Percentiles rank a stretch among this genome's conserved stretches.
These are phyloP conservation scores for Aphrophora alni DNA, from an alignment of 2,888 invertebrate species.

Conservation along the genomic window DNA sequence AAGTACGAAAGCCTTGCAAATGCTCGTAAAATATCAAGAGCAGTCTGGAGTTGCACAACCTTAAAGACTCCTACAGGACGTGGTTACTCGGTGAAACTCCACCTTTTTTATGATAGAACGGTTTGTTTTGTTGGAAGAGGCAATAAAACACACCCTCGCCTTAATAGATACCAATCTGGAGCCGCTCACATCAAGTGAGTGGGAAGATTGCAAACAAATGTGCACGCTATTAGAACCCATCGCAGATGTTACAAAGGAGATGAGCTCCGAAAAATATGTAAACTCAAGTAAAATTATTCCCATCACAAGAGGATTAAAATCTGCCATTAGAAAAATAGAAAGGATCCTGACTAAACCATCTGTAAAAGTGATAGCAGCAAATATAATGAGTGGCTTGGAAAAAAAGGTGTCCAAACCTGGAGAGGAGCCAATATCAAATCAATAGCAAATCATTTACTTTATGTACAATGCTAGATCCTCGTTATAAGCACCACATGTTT, in stretches of 20 bases:
- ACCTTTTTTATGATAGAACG: slow-evolving; percentile 15
- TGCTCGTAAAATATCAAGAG: neutral
- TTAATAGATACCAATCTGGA: slow-evolving; percentile 37
- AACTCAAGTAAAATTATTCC: slow-evolving; percentile 24
- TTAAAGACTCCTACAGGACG: slow-evolving; percentile 2
- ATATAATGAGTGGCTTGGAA: neutral
- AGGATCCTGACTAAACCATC: neutral
- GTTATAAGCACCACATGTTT: slow-evolving; percentile 15
- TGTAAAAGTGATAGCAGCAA: neutral
- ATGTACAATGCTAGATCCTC: slow-evolving; percentile 12
- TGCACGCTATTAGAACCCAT: slow-evolving; percentile 32
- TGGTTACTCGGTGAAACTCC: slow-evolving; percentile 14
- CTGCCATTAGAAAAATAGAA: neutral
- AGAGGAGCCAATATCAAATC: too few relatives aligned
- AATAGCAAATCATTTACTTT: neutral
- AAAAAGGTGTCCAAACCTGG: neutral
- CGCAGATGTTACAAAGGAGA: slow-evolving; percentile 23
- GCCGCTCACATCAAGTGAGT: slow-evolving; percentile 36
- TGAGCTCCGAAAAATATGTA: slow-evolving; percentile 36
- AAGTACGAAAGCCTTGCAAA: neutral
- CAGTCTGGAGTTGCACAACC: neutral
- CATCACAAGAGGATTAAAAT: slow-evolving; percentile 9
- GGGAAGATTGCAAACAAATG: slow-evolving; percentile 40
- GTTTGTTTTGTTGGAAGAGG: slow-evolving; percentile 3
- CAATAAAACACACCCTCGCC: slow-evolving; percentile 41